Evolutionary conservation across 2,888 invertebrate species (phyloP).

Genomic region (Ormyrus thymus): DNA sequence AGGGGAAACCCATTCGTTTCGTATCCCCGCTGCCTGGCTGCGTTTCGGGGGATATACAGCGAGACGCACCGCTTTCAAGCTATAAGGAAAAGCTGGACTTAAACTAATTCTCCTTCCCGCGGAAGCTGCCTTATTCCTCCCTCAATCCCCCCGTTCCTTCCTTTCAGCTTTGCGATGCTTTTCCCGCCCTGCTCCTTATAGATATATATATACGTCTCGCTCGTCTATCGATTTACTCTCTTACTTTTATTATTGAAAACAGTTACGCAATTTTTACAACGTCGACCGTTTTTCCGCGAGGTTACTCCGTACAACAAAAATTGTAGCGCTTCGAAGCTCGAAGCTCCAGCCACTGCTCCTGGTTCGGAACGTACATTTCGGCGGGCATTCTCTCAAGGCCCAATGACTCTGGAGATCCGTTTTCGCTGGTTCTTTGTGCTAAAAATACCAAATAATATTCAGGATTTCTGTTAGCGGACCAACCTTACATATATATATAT

Average conservation of each 20-base stretch:
- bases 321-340: conserved; percentile 78
- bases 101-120: conserved; percentile 27
- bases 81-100: neutral
- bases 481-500: no score
- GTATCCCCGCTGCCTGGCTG: neutral
- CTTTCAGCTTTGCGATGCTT: no score
- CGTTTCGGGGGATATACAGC: no score
- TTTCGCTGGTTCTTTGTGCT: conserved; percentile 66
- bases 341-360: conserved; percentile 90
- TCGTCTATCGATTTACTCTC: neutral
- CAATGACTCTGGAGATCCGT: conserved; percentile 71
- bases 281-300: neutral
- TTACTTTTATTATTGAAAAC: conserved; percentile 13
- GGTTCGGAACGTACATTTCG: conserved; percentile 95
- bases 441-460: neutral
- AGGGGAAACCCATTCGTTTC: conserved; percentile 11
- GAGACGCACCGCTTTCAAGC: conserved; percentile 9
- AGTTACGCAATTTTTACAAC: neutral
- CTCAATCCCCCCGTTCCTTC: neutral
- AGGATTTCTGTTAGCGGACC: neutral
- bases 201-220: neutral
- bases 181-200: neutral
- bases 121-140: neutral
- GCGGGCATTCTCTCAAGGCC: conserved; percentile 85
- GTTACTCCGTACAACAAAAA: conserved; percentile 66